Base-by-base conservation (phyloP, 2,888 invertebrate genomes). In the Podotricha telesiphe region DNA sequence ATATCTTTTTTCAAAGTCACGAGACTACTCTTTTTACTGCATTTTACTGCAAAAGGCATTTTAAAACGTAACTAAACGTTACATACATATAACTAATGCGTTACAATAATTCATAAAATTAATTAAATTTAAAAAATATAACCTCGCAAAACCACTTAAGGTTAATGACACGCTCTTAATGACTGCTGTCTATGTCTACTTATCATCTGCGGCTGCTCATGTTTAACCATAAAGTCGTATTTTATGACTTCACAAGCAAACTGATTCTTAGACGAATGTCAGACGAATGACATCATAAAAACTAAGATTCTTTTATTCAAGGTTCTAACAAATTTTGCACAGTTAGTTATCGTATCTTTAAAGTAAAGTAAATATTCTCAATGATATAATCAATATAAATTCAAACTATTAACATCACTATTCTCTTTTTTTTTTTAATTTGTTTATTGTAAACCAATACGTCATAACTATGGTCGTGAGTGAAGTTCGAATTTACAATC, bases 1-100 rank as follows among this genome's bases (percentile, higher is more conserved):
- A 81, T 88, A 89, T 89, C 87, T 80, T 72, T n/a, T 62, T 75
- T 75, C 77, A 79, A 76, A 80, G 85, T 88, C 87, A 89, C 87
- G 88, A 90, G 62, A 62, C 62, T 48, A 62, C 62, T 48, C 48
- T 47, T 4, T 45, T 15, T 1, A 59, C 5, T 85, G n/a, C n/a
- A n/a, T n/a, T n/a, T n/a, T n/a, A 88, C 70, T 71, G 74, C 74
- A 75, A 76, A 74, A 74, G 11, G 3, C 0, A 13, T 59, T 22
- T n/a, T 34, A 34, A 34, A 2, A 47, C 5, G 0, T 17, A 17
- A 17, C 17, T 6, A 47, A 47, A 47, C 17, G 6, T 37, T 2
- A 28, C 28, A 8, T 37, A 10, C 8, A n/a, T 10, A 28, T n/a
- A 53, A 4, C 6, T 53, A 17, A n/a, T 53, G 10, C 28, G n/a